These are phyloP conservation scores for Corythaixoides concolor DNA, from an alignment of 2,113 vertebrate species.

Conservation along the genomic window DNA sequence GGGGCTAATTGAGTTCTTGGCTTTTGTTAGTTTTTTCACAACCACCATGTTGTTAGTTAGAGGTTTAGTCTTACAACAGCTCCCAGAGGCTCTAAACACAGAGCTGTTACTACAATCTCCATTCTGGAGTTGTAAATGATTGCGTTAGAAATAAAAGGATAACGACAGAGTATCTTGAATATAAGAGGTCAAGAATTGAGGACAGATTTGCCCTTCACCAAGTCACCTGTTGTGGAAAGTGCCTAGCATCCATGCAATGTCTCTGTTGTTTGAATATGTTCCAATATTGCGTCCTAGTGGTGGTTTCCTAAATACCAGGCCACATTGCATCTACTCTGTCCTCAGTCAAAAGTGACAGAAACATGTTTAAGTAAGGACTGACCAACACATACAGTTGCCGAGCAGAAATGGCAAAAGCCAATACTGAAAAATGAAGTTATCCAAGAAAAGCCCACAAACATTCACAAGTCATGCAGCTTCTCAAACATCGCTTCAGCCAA, in stretches of 20 bases:
- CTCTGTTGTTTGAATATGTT: neutral
- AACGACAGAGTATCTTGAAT: neutral
- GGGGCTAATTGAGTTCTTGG: neutral
- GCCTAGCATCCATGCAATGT: fast-evolving
- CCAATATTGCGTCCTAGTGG: neutral
- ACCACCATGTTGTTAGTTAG: neutral
- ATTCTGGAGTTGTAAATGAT: neutral
- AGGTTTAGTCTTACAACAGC: neutral
- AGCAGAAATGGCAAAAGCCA: neutral
- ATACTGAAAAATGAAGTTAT: neutral
- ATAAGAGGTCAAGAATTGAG: neutral
- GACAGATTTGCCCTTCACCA: neutral
- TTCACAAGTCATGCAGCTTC: neutral
- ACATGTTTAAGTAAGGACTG: neutral
- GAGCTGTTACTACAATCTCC: neutral
- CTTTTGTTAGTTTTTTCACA: neutral
- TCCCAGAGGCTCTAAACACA: neutral
- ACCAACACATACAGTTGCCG: neutral
- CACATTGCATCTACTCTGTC: neutral
- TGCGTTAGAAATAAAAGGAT: neutral
- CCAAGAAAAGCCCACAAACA: neutral
- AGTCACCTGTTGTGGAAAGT: fast-evolving
- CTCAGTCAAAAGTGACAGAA: neutral
- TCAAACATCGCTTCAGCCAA: neutral
- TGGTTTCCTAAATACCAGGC: neutral